Percentiles rank a stretch among this genome's conserved stretches.
These are phyloP conservation scores for Dorcus hopei DNA, from an alignment of 2,888 invertebrate species.

Conservation along the genomic window DNA sequence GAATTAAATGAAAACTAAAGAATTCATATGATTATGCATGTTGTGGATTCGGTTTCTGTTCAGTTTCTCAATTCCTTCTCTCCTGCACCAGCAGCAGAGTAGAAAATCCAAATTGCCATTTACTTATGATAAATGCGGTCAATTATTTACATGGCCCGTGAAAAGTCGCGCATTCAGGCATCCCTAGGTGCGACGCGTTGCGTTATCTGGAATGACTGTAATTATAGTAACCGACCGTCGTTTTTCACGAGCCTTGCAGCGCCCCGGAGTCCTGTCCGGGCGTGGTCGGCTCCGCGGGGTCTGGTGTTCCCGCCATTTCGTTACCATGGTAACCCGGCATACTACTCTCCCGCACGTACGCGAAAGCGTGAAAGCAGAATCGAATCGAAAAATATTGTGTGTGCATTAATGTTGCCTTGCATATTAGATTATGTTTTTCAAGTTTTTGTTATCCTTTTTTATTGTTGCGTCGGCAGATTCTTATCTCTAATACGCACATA, in stretches of 20 bases:
- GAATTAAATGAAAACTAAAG: too few species aligned
- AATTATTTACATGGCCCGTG: slow-evolving; percentile 16
- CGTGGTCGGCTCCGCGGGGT: slow-evolving; percentile 28
- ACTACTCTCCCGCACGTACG: slow-evolving; percentile 14
- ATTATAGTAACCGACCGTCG: slow-evolving; percentile 18
- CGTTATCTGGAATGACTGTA: slow-evolving; percentile 16
- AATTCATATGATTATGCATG: too few species aligned
- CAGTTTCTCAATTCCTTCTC: too few species aligned
- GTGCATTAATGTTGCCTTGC: too few species aligned
- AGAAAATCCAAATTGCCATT: slow-evolving; percentile 9
- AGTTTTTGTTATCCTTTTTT: too few species aligned
- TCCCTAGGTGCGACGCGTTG: slow-evolving; percentile 13
- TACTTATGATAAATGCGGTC: slow-evolving; percentile 15
- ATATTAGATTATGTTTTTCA: too few species aligned
- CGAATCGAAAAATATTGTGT: too few species aligned
- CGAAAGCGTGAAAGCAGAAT: too few species aligned
- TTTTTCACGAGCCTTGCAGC: slow-evolving; percentile 6
- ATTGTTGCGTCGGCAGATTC: too few species aligned
- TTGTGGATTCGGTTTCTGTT: too few species aligned
- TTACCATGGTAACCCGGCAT: slow-evolving; percentile 21
- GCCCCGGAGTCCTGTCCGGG: slow-evolving; percentile 20
- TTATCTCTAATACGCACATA: too few species aligned
- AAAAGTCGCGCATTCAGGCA: slow-evolving; percentile 15
- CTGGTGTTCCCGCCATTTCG: slow-evolving; percentile 27
- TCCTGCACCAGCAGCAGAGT: too few species aligned